A percentile compares a stretch with the other conserved stretches of the same genome.
These are phyloP conservation scores for Chironomus tentans DNA, from an alignment of 2,888 invertebrate genomes.

Conservation along the genomic window DNA sequence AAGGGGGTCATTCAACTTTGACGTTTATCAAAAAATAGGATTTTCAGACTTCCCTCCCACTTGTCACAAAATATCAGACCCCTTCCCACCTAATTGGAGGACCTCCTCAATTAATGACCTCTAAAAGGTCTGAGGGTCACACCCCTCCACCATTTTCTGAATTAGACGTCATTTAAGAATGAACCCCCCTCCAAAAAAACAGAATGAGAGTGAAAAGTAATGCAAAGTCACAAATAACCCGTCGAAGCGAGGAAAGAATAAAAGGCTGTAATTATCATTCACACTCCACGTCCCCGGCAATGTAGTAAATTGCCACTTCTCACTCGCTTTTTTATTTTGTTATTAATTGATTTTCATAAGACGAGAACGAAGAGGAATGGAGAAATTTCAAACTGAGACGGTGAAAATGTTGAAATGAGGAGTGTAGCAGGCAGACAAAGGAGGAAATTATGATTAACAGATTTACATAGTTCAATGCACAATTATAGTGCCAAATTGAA, in stretches of 20 bases:
- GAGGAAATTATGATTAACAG: conserved; percentile 9
- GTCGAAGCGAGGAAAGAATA: background rate
- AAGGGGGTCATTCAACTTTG: too few relatives aligned
- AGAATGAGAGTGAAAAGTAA: background rate
- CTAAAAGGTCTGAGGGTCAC: too few relatives aligned
- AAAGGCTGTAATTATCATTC: background rate
- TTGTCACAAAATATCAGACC: too few relatives aligned
- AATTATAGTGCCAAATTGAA: background rate
- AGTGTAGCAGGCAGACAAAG: background rate
- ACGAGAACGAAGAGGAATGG: background rate
- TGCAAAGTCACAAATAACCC: background rate
- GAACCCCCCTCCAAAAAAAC: too few relatives aligned
- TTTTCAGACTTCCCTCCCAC: too few relatives aligned
- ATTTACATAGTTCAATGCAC: conserved; percentile 4
- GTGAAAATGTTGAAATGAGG: conserved; percentile 12
- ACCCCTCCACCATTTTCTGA: too few relatives aligned
- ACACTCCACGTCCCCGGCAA: background rate
- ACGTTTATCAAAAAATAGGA: too few relatives aligned
- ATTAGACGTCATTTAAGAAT: too few relatives aligned
- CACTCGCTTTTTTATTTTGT: background rate
- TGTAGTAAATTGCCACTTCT: background rate
- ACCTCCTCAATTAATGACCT: too few relatives aligned
- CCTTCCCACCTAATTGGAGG: too few relatives aligned
- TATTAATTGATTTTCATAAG: background rate
- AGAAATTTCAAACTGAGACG: background rate